Evolutionary conservation across 2,797 vertebrate species (phyloP).

Genomic region (Pseudochirops cupreus): DNA sequence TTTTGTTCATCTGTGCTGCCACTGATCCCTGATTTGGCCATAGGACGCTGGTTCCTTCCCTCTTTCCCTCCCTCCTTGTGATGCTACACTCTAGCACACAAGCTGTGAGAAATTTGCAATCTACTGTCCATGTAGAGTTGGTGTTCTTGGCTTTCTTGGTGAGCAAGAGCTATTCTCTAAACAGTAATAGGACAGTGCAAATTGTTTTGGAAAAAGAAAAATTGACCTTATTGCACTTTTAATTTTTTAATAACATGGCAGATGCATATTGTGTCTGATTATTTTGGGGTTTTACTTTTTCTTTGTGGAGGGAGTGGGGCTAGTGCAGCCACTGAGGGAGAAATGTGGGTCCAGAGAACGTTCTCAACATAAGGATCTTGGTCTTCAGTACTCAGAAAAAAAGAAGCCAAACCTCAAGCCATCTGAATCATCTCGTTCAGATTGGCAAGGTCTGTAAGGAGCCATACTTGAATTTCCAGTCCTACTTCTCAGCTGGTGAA

Average conservation of each 20-base stretch:
- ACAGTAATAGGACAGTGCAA: conserved; percentile 79
- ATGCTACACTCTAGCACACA: conserved; percentile 84
- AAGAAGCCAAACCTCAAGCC: conserved; percentile 76
- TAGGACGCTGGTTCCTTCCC: conserved; percentile 69
- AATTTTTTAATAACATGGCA: conserved; percentile 82
- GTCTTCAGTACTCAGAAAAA: conserved; percentile 68
- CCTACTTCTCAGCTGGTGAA: conserved; percentile 80
- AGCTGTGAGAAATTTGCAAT: conserved; percentile 86
- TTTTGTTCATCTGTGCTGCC: conserved; percentile 55
- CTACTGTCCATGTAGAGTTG: conserved; percentile 83
- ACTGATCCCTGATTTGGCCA: conserved; percentile 55
- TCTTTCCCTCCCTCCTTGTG: conserved; percentile 66
- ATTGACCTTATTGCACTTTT: conserved; percentile 87
- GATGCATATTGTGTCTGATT: conserved; percentile 87
- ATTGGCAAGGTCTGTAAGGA: conserved; percentile 71
- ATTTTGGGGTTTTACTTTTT: conserved; percentile 72
- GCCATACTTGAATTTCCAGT: conserved; percentile 88
- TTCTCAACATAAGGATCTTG: conserved; percentile 66
- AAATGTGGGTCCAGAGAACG: conserved; percentile 72
- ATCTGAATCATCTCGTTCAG: conserved; percentile 60
- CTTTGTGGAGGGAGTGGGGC: conserved; percentile 71
- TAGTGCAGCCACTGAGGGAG: conserved; percentile 78
- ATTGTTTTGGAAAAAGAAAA: conserved; percentile 82
- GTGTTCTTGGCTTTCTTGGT: conserved; percentile 80
- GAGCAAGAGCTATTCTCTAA: conserved; percentile 77